Evolutionary conservation across 2,113 vertebrate species (phyloP), one percentile per base, ranked within the genome.

Genomic region (Stigmatopora nigra): DNA sequence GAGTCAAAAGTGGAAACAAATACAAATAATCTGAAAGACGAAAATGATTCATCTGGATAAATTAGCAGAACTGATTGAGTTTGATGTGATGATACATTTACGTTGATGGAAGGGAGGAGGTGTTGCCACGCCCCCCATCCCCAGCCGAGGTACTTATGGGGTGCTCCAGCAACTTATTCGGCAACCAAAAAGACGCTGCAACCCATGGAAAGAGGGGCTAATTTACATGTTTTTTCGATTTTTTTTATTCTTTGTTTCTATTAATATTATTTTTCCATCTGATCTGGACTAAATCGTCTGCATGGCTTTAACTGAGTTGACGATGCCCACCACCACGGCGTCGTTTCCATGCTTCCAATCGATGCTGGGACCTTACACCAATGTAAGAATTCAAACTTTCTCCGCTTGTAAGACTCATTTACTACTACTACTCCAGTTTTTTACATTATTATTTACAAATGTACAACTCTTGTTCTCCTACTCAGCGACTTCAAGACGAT

Each of bases 401-500:
- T 25, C 16, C 6, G 51, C 3, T 52, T 52, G 22, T 13, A 7
- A 46, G 38, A 19, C 8, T 12, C 15, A 1, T 10, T 19, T 16
- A 17, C 15, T 13, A 57, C 55, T 20, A 6, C 22, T 13, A 11
- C 19, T 16, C 5, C 2, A 4, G 10, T 59, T 19, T 17, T 15
- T 3, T 61, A n/a, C n/a, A n/a, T 48, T 44, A 61, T 5, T 47
- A 56, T 60, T 67, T 0, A n/a, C 17, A 16, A 49, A 61, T 73
- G 31, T 19, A 5, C 2, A 12, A 41, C 6, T 2, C 59, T 5
- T 17, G 14, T 8, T 22, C 22, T 65, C 4, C 19, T 22, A 57
- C 58, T 3, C 73, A 86, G 82, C 76, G 88, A 78, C 90, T 87
- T 72, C 79, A 85, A 73, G 86, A 82, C 12, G 83, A 72, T 20